A percentile compares a stretch with the other conserved stretches of the same genome.
phyloP scores from a whole-genome alignment of 1,140 invertebrate genomes.

The Yoshiicerus persimilis region DNA sequence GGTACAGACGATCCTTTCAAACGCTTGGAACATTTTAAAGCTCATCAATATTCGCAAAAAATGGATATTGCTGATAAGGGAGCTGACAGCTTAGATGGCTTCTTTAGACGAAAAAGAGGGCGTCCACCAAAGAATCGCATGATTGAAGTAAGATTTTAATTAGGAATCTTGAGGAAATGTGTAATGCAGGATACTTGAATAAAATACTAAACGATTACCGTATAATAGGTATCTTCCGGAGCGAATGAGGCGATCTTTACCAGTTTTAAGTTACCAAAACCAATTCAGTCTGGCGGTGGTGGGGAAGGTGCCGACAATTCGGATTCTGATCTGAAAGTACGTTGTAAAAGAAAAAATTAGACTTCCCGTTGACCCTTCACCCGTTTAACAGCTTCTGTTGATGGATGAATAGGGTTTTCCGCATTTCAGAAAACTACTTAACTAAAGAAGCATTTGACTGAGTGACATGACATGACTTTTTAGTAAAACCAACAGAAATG shows the following conservation, averaged over 20 bases:
- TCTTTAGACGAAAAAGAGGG: slow-evolving; percentile 86
- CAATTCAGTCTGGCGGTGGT: slow-evolving; percentile 40
- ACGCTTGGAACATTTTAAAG: slow-evolving; percentile 84
- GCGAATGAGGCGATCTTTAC: slow-evolving; percentile 81
- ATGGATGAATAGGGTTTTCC: background rate
- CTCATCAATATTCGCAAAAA: slow-evolving; percentile 71
- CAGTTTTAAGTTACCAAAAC: slow-evolving; percentile 85
- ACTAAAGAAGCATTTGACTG: slow-evolving; percentile 17
- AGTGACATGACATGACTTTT: slow-evolving; percentile 11
- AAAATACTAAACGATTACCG: background rate
- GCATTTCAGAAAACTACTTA: background rate
- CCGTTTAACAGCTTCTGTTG: background rate
- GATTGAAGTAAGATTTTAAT: slow-evolving; percentile 66
- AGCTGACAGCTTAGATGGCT: slow-evolving; percentile 63
- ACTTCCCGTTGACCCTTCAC: background rate
- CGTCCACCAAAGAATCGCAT: slow-evolving; percentile 88
- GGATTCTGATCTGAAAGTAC: slow-evolving; percentile 43
- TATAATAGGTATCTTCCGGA: slow-evolving; percentile 42
- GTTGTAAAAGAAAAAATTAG: background rate
- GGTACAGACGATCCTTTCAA: slow-evolving; percentile 80
- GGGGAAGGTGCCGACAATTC: slow-evolving; percentile 23
- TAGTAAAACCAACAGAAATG: slow-evolving; percentile 17
- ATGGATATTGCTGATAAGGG: slow-evolving; percentile 59
- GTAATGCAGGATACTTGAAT: background rate
- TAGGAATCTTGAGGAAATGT: background rate